Evolutionary conservation across 2,113 vertebrate genomes (phyloP).

Genomic region (Sinocyclocheilus maitianheensis): DNA sequence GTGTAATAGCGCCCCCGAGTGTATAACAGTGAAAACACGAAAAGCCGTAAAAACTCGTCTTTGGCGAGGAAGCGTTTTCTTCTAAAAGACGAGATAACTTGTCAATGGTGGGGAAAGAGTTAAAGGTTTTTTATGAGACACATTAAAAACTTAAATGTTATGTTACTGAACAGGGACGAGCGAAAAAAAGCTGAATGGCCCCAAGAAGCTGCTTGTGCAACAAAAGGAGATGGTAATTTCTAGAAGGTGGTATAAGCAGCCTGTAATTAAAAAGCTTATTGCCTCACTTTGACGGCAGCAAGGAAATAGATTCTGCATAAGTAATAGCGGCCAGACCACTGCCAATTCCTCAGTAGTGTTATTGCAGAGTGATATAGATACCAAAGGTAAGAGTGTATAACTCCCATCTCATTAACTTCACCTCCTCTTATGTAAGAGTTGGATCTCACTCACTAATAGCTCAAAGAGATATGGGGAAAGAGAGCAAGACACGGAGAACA

Average conservation of each 20-base stretch:
- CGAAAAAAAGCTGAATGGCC: slow-evolving; percentile 44
- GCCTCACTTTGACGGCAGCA: slow-evolving; percentile 27
- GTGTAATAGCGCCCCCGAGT: no score
- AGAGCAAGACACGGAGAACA: neutral
- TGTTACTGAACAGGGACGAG: neutral
- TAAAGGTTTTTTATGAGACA: neutral
- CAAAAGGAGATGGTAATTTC: slow-evolving; percentile 47
- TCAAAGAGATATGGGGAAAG: slow-evolving; percentile 12
- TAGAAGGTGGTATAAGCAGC: slow-evolving; percentile 34
- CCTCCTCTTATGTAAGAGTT: slow-evolving; percentile 38
- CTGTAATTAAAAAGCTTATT: slow-evolving; percentile 52
- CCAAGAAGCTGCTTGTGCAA: slow-evolving; percentile 46
- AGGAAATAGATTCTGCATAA: slow-evolving; percentile 29
- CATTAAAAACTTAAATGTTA: neutral
- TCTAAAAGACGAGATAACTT: no score
- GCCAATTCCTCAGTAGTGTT: slow-evolving; percentile 43
- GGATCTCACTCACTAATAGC: slow-evolving; percentile 3
- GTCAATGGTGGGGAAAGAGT: no score
- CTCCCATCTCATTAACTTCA: slow-evolving; percentile 38
- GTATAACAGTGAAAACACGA: no score
- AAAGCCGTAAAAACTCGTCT: no score
- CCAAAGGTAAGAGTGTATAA: slow-evolving; percentile 28
- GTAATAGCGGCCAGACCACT: slow-evolving; percentile 29
- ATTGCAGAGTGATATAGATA: slow-evolving; percentile 14
- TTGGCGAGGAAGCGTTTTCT: no score